Conservation (phyloP, 2,113 vertebrate genomes). For the Agapornis roseicollis region DNA sequence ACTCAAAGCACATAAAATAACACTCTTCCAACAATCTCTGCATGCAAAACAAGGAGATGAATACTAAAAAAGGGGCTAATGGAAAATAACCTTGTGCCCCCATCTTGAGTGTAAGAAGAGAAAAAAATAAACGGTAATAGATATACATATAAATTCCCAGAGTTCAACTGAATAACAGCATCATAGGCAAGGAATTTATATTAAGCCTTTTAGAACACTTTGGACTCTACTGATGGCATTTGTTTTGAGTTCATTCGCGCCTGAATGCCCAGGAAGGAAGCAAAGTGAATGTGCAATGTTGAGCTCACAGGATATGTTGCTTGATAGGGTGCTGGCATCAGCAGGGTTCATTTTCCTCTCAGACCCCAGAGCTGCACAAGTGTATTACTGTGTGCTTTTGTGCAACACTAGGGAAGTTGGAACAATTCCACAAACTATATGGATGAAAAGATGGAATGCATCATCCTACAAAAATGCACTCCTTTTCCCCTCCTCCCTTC, state of each 20-base stretch:
- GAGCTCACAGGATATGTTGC: constrained; percentile 49
- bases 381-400: constrained; percentile 56
- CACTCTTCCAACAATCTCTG: background rate
- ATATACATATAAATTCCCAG: constrained; percentile 1
- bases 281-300: constrained; percentile 35
- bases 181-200: constrained; percentile 28
- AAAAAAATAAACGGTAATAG: background rate
- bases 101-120: background rate
- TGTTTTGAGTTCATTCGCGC: constrained; percentile 1
- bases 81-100: background rate
- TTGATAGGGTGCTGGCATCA: constrained; percentile 52
- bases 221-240: constrained; percentile 24
- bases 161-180: background rate
- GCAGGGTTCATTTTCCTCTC: constrained; percentile 47
- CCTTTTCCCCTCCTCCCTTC: background rate
- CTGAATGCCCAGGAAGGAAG: constrained; percentile 67
- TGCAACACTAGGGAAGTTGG: constrained; percentile 46
- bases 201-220: constrained; percentile 35
- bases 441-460: constrained; percentile 56
- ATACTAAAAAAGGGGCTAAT: background rate
- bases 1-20: background rate
- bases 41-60: background rate
- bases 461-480: constrained; percentile 48
- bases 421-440: constrained; percentile 48
- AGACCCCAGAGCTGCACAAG: constrained; percentile 44